These are phyloP conservation scores for Muscicapa striata DNA, from an alignment of 2,797 vertebrate species.

Conservation along the genomic window DNA sequence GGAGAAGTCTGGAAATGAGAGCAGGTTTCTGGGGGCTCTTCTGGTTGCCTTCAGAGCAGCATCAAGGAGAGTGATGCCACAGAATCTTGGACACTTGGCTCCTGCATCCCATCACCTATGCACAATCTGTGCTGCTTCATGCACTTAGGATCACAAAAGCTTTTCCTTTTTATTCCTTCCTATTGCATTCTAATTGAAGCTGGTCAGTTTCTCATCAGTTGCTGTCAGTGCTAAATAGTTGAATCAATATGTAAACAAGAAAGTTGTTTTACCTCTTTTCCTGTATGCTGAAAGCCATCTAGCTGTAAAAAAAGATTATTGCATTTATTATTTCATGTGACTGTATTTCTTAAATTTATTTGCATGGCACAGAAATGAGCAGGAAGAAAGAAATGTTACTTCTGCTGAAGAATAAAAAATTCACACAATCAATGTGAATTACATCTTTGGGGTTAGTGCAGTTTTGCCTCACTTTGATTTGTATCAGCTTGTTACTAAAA, in stretches of 20 bases:
- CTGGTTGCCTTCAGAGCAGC: not conserved
- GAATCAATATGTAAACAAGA: not conserved
- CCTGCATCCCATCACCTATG: accelerated
- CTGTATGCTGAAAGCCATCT: not conserved
- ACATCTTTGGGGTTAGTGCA: not conserved
- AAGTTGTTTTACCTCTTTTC: not conserved
- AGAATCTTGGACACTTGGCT: not conserved
- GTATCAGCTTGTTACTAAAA: not conserved
- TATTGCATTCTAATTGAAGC: not conserved
- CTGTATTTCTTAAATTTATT: not conserved
- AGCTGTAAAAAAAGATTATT: not conserved
- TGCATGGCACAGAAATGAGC: not conserved
- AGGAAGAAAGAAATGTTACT: not conserved
- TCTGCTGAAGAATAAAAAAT: not conserved
- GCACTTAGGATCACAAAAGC: not conserved
- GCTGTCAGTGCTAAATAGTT: not conserved
- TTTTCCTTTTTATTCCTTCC: not conserved
- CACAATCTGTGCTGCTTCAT: not conserved
- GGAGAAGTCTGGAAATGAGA: not conserved
- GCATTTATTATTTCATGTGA: not conserved
- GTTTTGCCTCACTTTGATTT: not conserved
- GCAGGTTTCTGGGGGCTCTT: not conserved
- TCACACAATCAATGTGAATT: not conserved
- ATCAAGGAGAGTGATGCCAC: not conserved
- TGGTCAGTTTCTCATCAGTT: not conserved